Evolutionary conservation across 2,113 vertebrate species (phyloP).

Genomic region (Paradoxurus hermaphroditus): DNA sequence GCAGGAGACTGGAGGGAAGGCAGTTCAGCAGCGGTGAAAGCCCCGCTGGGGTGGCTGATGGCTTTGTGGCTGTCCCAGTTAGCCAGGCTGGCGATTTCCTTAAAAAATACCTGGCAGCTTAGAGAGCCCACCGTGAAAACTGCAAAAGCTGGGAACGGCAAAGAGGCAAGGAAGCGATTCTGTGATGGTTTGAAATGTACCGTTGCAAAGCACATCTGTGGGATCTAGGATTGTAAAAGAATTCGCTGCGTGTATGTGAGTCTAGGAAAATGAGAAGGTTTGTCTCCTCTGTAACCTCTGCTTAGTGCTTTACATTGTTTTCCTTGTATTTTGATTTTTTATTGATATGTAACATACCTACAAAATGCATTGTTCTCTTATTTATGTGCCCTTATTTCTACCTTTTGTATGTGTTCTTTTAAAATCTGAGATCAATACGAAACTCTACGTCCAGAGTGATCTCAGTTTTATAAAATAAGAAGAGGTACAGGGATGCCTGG

Average conservation of each 20-base stretch:
- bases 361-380: not conserved
- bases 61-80: not conserved
- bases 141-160: not conserved
- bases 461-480: not conserved
- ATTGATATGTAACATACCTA: not conserved
- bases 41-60: not conserved
- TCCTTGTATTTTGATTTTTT: constrained; percentile 8
- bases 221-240: not conserved
- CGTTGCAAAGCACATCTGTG: not conserved
- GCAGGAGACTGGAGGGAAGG: not conserved
- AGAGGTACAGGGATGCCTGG: not conserved
- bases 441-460: not conserved
- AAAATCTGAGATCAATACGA: not conserved
- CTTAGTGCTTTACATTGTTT: not conserved
- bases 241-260: not conserved
- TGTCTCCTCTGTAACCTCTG: not conserved
- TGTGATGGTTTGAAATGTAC: not conserved
- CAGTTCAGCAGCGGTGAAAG: not conserved
- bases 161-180: not conserved
- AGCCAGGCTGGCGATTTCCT: not conserved
- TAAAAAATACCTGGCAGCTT: not conserved
- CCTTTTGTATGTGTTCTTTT: not conserved
- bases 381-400: not conserved
- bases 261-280: not conserved
- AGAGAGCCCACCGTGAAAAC: not conserved